Evolutionary conservation across 1,140 invertebrate species (phyloP).

Genomic region (Trichonephila clavipes): DNA sequence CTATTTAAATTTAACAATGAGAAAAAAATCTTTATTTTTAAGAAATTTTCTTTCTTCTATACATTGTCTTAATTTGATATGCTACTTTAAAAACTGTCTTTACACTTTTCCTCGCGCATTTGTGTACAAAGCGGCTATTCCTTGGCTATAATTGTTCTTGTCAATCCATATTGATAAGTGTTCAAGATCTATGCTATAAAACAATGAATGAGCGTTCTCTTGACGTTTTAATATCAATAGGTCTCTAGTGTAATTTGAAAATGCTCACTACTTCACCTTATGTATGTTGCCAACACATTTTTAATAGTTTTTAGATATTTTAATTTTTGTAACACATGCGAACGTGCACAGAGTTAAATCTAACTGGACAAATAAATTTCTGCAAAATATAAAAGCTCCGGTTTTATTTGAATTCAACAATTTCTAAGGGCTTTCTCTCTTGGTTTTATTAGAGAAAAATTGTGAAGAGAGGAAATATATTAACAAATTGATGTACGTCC

Average conservation of each 20-base stretch:
- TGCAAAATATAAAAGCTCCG: no score
- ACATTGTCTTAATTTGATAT: slow-evolving; percentile 42
- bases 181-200: not conserved
- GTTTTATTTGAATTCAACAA: no score
- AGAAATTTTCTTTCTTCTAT: slow-evolving; percentile 3
- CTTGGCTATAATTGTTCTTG: not conserved
- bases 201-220: not conserved
- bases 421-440: no score
- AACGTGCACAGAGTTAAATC: not conserved
- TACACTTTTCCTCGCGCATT: slow-evolving; percentile 8
- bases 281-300: not conserved
- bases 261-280: not conserved
- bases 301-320: not conserved
- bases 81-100: slow-evolving; percentile 34
- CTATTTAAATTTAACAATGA: not conserved
- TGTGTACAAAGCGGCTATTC: slow-evolving; percentile 35
- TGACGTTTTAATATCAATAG: slow-evolving; percentile 10
- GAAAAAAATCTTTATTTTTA: slow-evolving; percentile 4
- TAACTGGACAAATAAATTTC: no score
- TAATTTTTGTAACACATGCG: not conserved
- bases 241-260: not conserved
- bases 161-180: slow-evolving; percentile 17
- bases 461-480: no score
- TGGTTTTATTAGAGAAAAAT: no score
- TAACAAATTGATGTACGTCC: no score